These are phyloP conservation scores for Hydropsyche tenuis DNA, from an alignment of 1,140 invertebrate species.

Conservation along the genomic window DNA sequence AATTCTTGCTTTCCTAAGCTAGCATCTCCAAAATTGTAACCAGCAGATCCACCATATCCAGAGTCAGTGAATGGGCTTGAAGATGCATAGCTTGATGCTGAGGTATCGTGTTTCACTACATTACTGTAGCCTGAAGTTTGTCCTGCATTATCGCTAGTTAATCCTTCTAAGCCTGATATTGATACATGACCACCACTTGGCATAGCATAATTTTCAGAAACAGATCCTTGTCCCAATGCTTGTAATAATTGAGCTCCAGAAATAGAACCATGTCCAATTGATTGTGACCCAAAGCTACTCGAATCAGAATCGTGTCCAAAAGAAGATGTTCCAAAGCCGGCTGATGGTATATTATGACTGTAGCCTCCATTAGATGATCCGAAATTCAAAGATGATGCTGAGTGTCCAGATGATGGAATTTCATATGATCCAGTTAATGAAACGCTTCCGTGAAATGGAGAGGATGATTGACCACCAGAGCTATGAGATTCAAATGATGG, in stretches of 20 bases:
- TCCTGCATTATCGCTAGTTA: slow-evolving; percentile 18
- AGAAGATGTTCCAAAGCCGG: slow-evolving; percentile 26
- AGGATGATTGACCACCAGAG: slow-evolving; percentile 19
- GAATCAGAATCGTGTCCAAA: slow-evolving; percentile 35
- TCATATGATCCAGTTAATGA: slow-evolving; percentile 45
- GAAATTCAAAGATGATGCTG: slow-evolving; percentile 45
- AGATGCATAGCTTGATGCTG: slow-evolving; percentile 26
- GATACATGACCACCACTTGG: slow-evolving; percentile 25
- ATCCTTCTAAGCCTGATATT: slow-evolving; percentile 20
- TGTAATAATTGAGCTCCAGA: slow-evolving; percentile 25
- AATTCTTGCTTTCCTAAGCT: slow-evolving; percentile 41
- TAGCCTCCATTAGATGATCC: slow-evolving; percentile 19
- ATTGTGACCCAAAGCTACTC: slow-evolving; percentile 3
- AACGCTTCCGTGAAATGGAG: slow-evolving; percentile 44
- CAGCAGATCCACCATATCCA: slow-evolving; percentile 37
- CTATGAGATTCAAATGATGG: slow-evolving; percentile 23
- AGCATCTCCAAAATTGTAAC: slow-evolving; percentile 34
- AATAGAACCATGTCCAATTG: not conserved
- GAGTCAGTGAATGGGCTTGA: slow-evolving; percentile 16
- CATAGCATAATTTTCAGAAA: slow-evolving; percentile 14
- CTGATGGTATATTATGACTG: slow-evolving; percentile 24
- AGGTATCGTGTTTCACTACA: slow-evolving; percentile 20
- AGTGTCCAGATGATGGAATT: slow-evolving; percentile 46
- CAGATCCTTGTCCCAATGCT: slow-evolving; percentile 32
- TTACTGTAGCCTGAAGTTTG: not conserved